Conservation (phyloP, 2,888 invertebrate genomes). For the Ganaspis brasiliensis region DNA sequence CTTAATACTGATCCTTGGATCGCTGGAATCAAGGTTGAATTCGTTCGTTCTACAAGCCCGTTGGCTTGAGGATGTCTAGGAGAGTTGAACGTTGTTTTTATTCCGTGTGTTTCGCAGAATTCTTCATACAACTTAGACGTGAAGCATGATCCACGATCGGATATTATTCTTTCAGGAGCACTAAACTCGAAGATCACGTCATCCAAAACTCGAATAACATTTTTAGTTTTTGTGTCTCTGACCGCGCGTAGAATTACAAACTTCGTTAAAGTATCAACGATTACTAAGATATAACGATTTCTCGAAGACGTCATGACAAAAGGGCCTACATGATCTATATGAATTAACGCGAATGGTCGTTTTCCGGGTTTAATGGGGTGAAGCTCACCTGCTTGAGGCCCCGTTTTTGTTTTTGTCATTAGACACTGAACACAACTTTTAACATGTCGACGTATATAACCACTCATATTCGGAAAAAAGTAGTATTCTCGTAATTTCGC, state of each 20-base stretch:
- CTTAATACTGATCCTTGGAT: neutral
- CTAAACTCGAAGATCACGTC: slow-evolving; percentile 48
- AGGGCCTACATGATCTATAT: slow-evolving; percentile 57
- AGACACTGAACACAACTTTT: neutral
- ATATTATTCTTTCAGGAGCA: slow-evolving; percentile 52
- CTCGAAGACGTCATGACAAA: slow-evolving; percentile 40
- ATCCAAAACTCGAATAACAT: slow-evolving; percentile 27
- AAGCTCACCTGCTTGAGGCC: slow-evolving; percentile 8
- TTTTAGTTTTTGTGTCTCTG: slow-evolving; percentile 38
- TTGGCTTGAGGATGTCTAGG: slow-evolving; percentile 55
- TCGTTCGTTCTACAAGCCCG: neutral
- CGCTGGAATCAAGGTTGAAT: neutral
- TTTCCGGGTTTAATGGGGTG: slow-evolving; percentile 58
- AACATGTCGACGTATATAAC: neutral
- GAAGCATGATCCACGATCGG: slow-evolving; percentile 56
- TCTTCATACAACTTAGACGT: slow-evolving; percentile 36
- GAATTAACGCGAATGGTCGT: slow-evolving; percentile 55
- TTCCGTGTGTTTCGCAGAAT: slow-evolving; percentile 45
- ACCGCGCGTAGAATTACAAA: slow-evolving; percentile 53
- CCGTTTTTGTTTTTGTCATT: neutral
- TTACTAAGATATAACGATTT: slow-evolving; percentile 54
- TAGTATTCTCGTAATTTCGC: slow-evolving; percentile 20
- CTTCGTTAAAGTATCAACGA: slow-evolving; percentile 57
- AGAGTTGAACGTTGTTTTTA: slow-evolving; percentile 23
- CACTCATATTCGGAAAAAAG: neutral